Evolutionary conservation across 2,888 invertebrate species (phyloP).

Genomic region (Actias luna): DNA sequence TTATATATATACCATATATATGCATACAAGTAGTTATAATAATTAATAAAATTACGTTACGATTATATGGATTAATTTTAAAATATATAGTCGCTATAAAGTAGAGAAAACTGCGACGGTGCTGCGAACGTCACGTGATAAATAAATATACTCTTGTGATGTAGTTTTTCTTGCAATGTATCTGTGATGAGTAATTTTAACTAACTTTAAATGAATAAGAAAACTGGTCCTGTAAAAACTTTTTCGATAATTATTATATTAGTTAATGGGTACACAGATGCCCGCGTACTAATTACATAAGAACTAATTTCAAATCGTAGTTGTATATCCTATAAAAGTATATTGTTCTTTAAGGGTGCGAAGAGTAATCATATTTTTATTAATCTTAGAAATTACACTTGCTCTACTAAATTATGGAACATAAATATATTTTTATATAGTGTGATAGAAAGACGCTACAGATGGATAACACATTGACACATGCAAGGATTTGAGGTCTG

Average conservation of each 20-base stretch:
- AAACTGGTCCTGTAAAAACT: not conserved
- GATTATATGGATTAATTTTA: not conserved
- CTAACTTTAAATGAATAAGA: not conserved
- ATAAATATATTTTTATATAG: not conserved
- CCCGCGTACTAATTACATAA: too few relatives aligned
- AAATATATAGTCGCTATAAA: not conserved
- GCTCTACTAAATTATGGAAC: not conserved
- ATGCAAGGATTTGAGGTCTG: not conserved
- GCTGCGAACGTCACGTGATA: not conserved
- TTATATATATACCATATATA: not conserved
- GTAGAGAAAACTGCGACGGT: not conserved
- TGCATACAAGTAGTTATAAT: not conserved
- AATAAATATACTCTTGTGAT: not conserved
- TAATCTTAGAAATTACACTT: not conserved
- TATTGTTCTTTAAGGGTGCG: not conserved
- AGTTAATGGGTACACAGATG: too few relatives aligned
- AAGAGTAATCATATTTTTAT: not conserved
- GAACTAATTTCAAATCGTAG: not conserved
- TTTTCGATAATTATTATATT: not conserved
- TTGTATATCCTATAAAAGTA: not conserved
- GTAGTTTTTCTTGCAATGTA: not conserved
- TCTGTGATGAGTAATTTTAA: not conserved
- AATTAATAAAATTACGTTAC: not conserved
- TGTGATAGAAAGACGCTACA: not conserved
- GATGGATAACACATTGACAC: not conserved